Conservation (phyloP, 2,888 invertebrate genomes). For the Agriopis leucophaearia region DNA sequence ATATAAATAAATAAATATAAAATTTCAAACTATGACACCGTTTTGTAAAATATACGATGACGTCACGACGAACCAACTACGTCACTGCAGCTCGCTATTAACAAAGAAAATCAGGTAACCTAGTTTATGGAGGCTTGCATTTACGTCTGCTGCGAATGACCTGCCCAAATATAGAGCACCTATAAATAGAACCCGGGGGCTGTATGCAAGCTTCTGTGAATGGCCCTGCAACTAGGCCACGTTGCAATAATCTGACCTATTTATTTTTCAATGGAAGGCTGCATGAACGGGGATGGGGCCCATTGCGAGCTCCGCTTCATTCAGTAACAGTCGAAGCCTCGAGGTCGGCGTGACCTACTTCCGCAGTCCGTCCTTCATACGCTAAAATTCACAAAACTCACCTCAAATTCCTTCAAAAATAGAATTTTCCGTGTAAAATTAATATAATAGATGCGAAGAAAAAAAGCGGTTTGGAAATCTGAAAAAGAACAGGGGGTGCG, state of each 20-base stretch:
- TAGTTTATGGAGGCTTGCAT: conserved; percentile 79
- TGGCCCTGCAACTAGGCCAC: conserved; percentile 80
- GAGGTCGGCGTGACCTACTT: conserved; percentile 79
- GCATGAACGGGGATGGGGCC: conserved; percentile 80
- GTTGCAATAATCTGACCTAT: conserved; percentile 85
- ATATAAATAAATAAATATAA: neutral
- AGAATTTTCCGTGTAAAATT: conserved; percentile 15
- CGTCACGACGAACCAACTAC: conserved; percentile 74
- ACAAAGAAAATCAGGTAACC: conserved; percentile 85
- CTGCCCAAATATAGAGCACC: conserved; percentile 83
- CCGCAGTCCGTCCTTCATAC: conserved; percentile 52
- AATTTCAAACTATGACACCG: neutral
- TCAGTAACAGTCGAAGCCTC: conserved; percentile 80
- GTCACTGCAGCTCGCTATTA: conserved; percentile 73
- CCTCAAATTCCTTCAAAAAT: conserved; percentile 17
- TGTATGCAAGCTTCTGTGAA: conserved; percentile 71
- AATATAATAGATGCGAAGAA: conserved; percentile 5
- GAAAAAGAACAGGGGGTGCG: conserved; percentile 36
- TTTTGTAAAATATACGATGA: conserved; percentile 49
- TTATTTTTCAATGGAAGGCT: conserved; percentile 83
- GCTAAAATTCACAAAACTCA: conserved; percentile 34
- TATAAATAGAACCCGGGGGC: conserved; percentile 78
- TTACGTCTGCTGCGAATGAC: conserved; percentile 79
- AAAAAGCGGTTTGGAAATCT: conserved; percentile 29
- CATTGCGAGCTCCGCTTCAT: conserved; percentile 77